These are phyloP conservation scores for Gymnodraco acuticeps DNA, from an alignment of 2,797 vertebrate species.

Conservation along the genomic window DNA sequence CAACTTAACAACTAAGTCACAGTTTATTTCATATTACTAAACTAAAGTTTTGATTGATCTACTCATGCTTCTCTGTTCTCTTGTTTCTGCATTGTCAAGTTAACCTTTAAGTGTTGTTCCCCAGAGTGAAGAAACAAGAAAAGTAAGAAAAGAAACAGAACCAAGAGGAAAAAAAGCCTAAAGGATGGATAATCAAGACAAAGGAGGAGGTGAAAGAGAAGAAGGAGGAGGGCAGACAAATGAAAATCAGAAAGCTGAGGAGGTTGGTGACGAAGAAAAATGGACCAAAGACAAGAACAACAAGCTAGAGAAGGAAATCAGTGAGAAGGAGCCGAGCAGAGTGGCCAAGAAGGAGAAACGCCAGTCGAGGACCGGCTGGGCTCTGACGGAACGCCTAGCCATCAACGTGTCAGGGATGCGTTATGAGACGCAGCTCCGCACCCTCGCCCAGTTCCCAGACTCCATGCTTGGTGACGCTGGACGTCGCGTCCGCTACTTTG, in stretches of 20 bases:
- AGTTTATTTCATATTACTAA: background rate
- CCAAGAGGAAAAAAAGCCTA: background rate
- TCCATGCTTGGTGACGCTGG: constrained; percentile 91
- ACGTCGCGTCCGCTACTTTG: constrained; percentile 90
- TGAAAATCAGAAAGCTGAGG: constrained; percentile 56
- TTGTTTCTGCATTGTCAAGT: background rate
- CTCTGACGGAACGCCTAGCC: constrained; percentile 86
- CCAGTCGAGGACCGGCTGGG: constrained; percentile 70
- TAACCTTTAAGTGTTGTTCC: constrained; percentile 9
- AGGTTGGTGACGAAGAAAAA: constrained; percentile 64
- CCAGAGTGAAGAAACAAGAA: constrained; percentile 33
- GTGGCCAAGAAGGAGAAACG: constrained; percentile 46
- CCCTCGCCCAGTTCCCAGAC: constrained; percentile 92
- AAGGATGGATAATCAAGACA: constrained; percentile 73
- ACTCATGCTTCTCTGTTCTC: background rate
- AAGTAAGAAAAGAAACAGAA: constrained; percentile 1
- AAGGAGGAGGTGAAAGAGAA: constrained; percentile 29
- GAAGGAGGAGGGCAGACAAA: constrained; percentile 31
- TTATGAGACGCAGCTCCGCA: constrained; percentile 92
- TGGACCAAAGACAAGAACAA: constrained; percentile 73
- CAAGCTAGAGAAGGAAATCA: constrained; percentile 71
- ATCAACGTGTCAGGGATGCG: constrained; percentile 94
- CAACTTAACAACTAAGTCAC: background rate
- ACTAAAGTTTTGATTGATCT: background rate
- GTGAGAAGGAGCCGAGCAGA: constrained; percentile 44